A percentile compares a stretch with the other conserved stretches of the same genome.
phyloP scores from a whole-genome alignment of 2,888 invertebrate genomes.

The Torymus auratus region DNA sequence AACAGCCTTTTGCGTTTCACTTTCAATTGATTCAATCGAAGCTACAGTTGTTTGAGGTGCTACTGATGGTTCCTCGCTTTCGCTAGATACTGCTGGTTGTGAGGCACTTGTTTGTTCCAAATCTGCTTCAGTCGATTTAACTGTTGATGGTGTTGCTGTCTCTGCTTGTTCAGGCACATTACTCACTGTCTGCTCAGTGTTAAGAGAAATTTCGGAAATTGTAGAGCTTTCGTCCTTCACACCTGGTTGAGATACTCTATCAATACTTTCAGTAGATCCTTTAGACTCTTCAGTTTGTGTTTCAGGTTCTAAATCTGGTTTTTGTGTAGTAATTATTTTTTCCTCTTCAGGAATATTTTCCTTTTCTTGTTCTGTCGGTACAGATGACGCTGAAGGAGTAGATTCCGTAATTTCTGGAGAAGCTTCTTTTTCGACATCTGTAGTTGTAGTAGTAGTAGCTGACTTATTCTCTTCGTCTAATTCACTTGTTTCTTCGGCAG shows the following conservation, averaged over 20 bases:
- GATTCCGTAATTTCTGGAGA: constrained; percentile 57
- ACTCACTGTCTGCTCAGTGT: background rate
- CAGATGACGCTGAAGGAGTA: constrained; percentile 49
- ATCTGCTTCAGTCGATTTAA: constrained; percentile 37
- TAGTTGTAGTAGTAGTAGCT: constrained; percentile 27
- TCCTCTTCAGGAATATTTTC: constrained; percentile 35
- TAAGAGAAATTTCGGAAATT: background rate
- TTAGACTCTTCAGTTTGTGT: constrained; percentile 54
- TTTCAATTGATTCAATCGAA: constrained; percentile 33
- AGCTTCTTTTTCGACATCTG: constrained; percentile 41
- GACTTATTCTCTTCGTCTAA: constrained; percentile 40
- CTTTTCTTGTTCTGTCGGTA: constrained; percentile 51
- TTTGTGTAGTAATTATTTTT: background rate
- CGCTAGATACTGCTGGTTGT: constrained; percentile 41
- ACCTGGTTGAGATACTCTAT: constrained; percentile 17
- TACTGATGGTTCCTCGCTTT: constrained; percentile 37
- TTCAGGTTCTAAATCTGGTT: constrained; percentile 45
- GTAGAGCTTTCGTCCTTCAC: background rate
- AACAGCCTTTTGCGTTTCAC: constrained; percentile 34
- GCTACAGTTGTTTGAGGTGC: constrained; percentile 1
- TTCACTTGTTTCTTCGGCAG: constrained; percentile 6
- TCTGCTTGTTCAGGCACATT: background rate
- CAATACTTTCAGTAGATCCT: constrained; percentile 47
- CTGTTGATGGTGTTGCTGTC: background rate
- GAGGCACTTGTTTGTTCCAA: constrained; percentile 50